Base-by-base conservation (phyloP, 2,888 invertebrate genomes). In the Trisateles emortualis region DNA sequence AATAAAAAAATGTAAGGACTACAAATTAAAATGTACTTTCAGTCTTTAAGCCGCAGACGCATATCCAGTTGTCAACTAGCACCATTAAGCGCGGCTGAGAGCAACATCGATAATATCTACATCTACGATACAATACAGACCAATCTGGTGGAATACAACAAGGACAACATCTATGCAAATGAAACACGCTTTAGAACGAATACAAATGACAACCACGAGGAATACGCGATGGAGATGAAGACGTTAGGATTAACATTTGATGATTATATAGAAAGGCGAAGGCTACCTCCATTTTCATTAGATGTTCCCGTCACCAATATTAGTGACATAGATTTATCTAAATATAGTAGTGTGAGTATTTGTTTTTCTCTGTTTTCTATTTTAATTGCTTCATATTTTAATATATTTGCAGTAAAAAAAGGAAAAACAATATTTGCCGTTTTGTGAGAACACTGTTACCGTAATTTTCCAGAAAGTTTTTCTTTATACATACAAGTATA, bases 21-120 rank as follows among this genome's bases (percentile, higher is more conserved):
- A n/a, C n/a, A n/a, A n/a, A n/a, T n/a, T n/a, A n/a, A n/a, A 9
- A 16, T 14, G 50, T 48, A 55, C 58, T 87, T 83, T 45, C 79
- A 92, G 92, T 87, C 87, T 49, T 67, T 90, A 22, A 83, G 77
- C 59, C 82, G 76, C 45, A 84, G 92, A 44, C 90, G 86, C 52
- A 88, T 92, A 75, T 92, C 87, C 11, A 92, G 89, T 64, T 91
- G 84, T 75, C 87, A 87, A 59, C 67, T 78, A 39, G 83, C 83
- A 32, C 74, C 87, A 19, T 85, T 81, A 77, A 81, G 72, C 53
- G 64, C 75, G 1, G 54, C 74, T 8, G 88, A 90, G 41, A 72
- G 58, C 54, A 84, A 73, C 57, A 81, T 84, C 30, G 86, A 89
- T 43, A 78, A 88, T 52, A 65, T 86, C 13, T 81, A 84, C 57